Evolutionary conservation across 2,113 vertebrate species (phyloP).

Genomic region (Dasyornis broadbenti): DNA sequence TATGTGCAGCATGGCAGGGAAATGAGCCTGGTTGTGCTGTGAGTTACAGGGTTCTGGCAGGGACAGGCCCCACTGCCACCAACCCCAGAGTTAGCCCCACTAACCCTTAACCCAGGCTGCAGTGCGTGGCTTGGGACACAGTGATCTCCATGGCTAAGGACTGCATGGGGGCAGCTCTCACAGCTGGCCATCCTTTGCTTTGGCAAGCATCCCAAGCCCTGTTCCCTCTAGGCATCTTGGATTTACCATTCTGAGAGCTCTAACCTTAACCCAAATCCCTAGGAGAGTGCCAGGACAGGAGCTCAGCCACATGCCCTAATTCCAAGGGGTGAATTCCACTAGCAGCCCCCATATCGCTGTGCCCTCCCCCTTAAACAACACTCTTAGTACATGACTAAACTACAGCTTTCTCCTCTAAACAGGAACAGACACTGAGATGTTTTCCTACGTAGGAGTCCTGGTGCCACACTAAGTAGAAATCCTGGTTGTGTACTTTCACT

Average conservation of each 20-base stretch:
- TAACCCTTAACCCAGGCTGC: neutral
- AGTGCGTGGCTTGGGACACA: neutral
- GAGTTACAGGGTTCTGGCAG: neutral
- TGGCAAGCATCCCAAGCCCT: neutral
- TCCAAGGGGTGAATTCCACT: neutral
- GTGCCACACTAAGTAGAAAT: neutral
- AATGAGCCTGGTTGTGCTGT: neutral
- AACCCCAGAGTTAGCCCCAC: neutral
- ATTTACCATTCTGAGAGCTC: neutral
- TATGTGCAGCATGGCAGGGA: accelerated
- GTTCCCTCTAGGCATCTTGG: neutral
- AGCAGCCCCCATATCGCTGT: neutral
- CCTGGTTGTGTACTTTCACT: neutral
- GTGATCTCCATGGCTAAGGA: neutral
- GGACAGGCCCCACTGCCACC: neutral
- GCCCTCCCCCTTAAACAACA: neutral
- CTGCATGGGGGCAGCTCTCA: neutral
- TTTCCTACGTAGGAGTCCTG: neutral
- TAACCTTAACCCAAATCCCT: neutral
- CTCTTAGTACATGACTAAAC: neutral
- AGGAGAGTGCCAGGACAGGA: neutral
- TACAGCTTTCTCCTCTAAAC: neutral
- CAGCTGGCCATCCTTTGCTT: neutral
- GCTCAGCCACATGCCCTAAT: neutral
- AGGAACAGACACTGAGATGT: neutral